Evolutionary conservation across 2,113 vertebrate species (phyloP), one percentile per base, ranked within the genome.

Genomic region (Gallinago jamesoni): DNA sequence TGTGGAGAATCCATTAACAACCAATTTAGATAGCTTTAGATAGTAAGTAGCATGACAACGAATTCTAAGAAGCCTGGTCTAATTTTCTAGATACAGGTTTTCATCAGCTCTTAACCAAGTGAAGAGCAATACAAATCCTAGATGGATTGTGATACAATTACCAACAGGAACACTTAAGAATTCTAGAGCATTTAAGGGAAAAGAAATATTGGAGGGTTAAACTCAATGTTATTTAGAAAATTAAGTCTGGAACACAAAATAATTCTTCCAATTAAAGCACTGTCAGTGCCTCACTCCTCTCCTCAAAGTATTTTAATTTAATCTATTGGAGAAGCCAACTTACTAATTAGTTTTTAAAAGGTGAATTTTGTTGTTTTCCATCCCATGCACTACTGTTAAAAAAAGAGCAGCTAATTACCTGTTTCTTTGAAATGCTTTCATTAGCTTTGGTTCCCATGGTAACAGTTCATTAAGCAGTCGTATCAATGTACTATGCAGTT

Each of bases 381-480:
- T 76, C 17, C 50, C 73, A 93, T 37, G 31, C 37, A 77, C 7
- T 59, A 50, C 1, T 88, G 35, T 74, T 86, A 17, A 79, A 87
- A 78, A 93, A 47, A 55, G 10, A 75, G 31, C 63, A 85, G 63
- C 52, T 83, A 81, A 94, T 98, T 98, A 99, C 99, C 99, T 99
- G 98, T 99, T 99, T 97, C 99, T 99, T 84, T 99, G 99, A 98
- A 98, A 99, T 85, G 99, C 99, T 97, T 99, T 99, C 92, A 99
- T 97, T 96, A 99, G 98, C 97, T 99, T 99, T 96, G 98, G 99
- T 98, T 99, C 99, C 99, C 99, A 99, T 92, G 99, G 99, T 83
- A 98, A 98, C 81, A 99, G 98, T 96, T 99, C 99, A 96, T 99
- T 99, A 95, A 99, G 98, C 95, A 99, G 98, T 97, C 99, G 98